Base-by-base conservation (phyloP, 2,888 invertebrate genomes). In the Eubasilissa splendida region DNA sequence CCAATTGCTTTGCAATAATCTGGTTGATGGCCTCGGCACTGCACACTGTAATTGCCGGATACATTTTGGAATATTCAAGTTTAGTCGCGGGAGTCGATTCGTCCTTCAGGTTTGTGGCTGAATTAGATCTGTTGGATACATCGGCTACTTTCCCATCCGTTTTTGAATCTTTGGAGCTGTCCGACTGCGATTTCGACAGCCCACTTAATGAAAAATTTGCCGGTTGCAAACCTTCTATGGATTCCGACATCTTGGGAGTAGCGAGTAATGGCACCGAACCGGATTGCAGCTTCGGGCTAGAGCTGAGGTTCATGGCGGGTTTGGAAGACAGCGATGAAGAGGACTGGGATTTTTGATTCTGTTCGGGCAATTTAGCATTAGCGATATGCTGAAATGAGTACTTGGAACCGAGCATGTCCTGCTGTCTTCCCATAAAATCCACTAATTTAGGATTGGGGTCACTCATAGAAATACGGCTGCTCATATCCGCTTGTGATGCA, bases 351-450 rank as follows among this genome's bases (percentile, higher is more conserved):
- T 91, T 90, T 84, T 89, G 90, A 76, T 88, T 84, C 8, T 87
- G 85, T 80, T 90, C 91, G 10, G 79, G 75, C n/a, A 85, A 85
- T 84, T 90, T 87, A 7, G 87, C 79, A 83, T 87, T 88, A 31
- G 89, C 84, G 82, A 88, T 90, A 85, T 90, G 90, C 1, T 88
- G 86, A 86, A 90, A 91, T 2, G 87, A 87, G 84, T 90, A 90
- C 85, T 91, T 91, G 10, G 80, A 80, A 9, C 76, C 80, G 80
- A 85, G 88, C 84, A 89, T 89, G 56, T 91, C 91, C 83, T 90
- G 84, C 9, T 87, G 86, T 65, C 90, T 87, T 8, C 79, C 80
- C 59, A 89, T 85, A 84, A 90, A 89, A 84, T 91, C 91, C 84
- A 90, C 89, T 4, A 90, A 88, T 87, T 90, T 83, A 4, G 82